Evolutionary conservation across 2,113 vertebrate species (phyloP).

Genomic region (Eidolon helvum): DNA sequence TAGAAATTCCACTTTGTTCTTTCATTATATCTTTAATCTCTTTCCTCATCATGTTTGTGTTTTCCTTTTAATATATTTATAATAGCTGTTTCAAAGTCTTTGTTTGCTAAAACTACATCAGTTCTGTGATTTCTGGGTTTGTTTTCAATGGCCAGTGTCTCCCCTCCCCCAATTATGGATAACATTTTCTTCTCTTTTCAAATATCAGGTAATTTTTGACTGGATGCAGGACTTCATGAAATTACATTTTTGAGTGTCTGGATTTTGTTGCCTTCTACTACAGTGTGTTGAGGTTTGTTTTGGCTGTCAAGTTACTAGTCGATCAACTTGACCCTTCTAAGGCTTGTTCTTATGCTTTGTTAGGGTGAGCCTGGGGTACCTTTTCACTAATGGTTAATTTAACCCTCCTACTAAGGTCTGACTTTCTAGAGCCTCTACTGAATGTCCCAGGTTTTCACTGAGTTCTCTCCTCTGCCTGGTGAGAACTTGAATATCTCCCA

Average conservation of each 20-base stretch:
- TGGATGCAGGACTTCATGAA: not conserved
- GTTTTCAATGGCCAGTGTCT: not conserved
- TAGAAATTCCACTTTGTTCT: not conserved
- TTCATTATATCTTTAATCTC: not conserved
- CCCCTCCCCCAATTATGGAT: not conserved
- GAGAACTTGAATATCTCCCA: not conserved
- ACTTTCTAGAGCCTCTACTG: not conserved
- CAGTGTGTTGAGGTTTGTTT: not conserved
- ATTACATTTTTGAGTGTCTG: not conserved
- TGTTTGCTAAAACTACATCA: not conserved
- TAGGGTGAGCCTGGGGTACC: not conserved
- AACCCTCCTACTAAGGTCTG: not conserved
- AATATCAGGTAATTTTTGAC: conserved; percentile 28
- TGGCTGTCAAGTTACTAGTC: not conserved
- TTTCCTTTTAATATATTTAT: conserved; percentile 41
- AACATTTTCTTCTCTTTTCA: conserved; percentile 27
- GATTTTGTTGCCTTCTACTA: conserved; percentile 2
- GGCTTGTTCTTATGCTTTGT: not conserved
- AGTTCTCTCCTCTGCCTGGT: not conserved
- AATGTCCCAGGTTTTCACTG: not conserved
- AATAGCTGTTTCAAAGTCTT: not conserved
- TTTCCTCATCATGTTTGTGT: not conserved
- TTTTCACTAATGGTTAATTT: not conserved
- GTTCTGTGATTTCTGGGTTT: not conserved
- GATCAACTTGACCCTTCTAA: not conserved